phyloP scores from a whole-genome alignment of 2,113 vertebrate genomes.

The Microtus richardsoni region DNA sequence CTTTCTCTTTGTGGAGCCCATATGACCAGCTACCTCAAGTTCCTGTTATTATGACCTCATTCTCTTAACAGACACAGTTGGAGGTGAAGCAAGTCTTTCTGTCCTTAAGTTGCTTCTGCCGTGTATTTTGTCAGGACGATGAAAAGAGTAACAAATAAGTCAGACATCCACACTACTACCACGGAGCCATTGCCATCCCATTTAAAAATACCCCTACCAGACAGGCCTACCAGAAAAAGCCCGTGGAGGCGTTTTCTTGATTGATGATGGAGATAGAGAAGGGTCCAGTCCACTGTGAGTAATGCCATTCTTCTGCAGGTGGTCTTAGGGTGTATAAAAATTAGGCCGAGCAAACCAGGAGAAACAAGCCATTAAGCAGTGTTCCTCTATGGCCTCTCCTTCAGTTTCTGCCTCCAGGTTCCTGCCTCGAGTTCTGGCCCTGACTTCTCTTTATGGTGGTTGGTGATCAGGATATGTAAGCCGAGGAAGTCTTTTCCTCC shows the following conservation, averaged over 20 bases:
- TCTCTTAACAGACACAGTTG: not conserved
- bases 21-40: not conserved
- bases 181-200: not conserved
- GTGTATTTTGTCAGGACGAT: not conserved
- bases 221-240: not conserved
- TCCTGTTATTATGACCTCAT: not conserved
- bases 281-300: not conserved
- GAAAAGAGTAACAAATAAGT: not conserved
- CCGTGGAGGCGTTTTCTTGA: not conserved
- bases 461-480: not conserved
- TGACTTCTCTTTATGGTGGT: not conserved
- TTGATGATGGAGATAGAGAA: not conserved
- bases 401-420: not conserved
- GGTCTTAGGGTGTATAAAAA: not conserved
- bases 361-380: not conserved
- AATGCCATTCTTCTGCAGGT: not conserved
- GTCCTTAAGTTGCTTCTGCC: not conserved
- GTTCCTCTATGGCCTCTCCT: not conserved
- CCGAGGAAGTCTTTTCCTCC: not conserved
- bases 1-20: too few relatives aligned
- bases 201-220: not conserved
- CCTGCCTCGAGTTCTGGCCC: not conserved
- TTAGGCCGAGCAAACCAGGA: not conserved
- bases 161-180: not conserved
- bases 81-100: not conserved